A percentile compares a stretch with the other conserved stretches of the same genome.
These are phyloP conservation scores for Coluber constrictor DNA, from an alignment of 2,797 vertebrate genomes.

Conservation along the genomic window DNA sequence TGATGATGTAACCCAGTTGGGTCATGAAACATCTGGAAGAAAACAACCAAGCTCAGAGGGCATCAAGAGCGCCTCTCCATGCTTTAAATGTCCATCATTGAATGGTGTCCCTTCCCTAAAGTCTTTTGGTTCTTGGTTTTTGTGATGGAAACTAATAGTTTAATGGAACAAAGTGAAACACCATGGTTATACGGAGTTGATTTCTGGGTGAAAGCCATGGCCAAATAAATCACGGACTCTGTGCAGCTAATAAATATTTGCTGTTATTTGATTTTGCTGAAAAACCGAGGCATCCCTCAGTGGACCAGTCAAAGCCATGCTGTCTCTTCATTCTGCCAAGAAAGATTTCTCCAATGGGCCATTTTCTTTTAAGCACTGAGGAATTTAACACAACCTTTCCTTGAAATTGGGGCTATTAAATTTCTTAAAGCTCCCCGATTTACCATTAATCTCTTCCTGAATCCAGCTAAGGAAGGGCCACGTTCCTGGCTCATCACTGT, in stretches of 20 bases:
- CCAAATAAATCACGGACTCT: neutral
- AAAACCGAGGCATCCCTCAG: neutral
- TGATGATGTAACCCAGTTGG: neutral
- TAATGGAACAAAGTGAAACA: neutral
- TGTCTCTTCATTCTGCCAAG: neutral
- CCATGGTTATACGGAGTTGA: too few species aligned
- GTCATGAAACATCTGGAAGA: neutral
- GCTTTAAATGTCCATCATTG: neutral
- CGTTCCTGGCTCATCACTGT: slow-evolving; percentile 52
- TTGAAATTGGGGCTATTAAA: slow-evolving; percentile 51
- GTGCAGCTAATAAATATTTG: neutral
- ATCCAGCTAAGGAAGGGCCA: slow-evolving; percentile 60
- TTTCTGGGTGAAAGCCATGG: neutral
- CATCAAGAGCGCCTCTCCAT: neutral
- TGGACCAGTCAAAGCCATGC: neutral
- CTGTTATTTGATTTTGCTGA: neutral
- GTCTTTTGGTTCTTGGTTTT: neutral
- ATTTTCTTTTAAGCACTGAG: slow-evolving; percentile 49
- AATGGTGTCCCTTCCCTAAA: neutral
- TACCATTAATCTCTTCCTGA: slow-evolving; percentile 55
- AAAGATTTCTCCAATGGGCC: slow-evolving; percentile 30
- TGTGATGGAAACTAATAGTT: neutral
- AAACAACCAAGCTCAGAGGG: neutral
- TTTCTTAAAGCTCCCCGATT: slow-evolving; percentile 57
- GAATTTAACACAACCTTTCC: slow-evolving; percentile 46